A percentile compares a stretch with the other conserved stretches of the same genome.
Conservation (phyloP, 2,888 invertebrate species). For the Volucella bombylans region DNA sequence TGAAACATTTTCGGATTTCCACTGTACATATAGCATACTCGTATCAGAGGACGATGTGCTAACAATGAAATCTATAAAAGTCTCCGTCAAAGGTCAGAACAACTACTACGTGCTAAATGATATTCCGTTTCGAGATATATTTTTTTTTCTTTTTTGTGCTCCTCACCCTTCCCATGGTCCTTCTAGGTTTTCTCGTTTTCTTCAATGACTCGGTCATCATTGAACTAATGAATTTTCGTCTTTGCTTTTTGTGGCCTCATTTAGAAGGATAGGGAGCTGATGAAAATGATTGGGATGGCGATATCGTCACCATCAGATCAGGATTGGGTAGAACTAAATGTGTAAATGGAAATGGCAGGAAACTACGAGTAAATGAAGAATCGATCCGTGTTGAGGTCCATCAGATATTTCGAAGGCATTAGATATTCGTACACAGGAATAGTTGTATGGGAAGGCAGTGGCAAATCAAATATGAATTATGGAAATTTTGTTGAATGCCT, state of each 20-base stretch:
- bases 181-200: conserved; percentile 39
- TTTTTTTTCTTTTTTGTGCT: not conserved
- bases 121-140: conserved; percentile 47
- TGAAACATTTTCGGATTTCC: conserved; percentile 26
- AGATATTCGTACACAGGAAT: not conserved
- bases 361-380: conserved; percentile 44
- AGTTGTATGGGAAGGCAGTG: conserved; percentile 21
- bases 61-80: conserved; percentile 22
- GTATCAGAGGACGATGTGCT: conserved; percentile 28
- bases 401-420: conserved; percentile 1
- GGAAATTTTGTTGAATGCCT: conserved; percentile 63
- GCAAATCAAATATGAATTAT: conserved; percentile 61
- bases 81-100: conserved; percentile 50
- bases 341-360: conserved; percentile 55
- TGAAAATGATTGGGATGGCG: not conserved
- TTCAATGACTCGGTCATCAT: conserved; percentile 49
- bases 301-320: conserved; percentile 18
- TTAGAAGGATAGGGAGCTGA: conserved; percentile 8
- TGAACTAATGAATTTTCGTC: conserved; percentile 65
- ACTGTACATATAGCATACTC: conserved; percentile 1
- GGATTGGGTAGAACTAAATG: conserved; percentile 38
- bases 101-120: conserved; percentile 60
- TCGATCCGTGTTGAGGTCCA: conserved; percentile 44
- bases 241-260: conserved; percentile 48
- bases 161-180: not conserved